These are phyloP conservation scores for Sinodicranocentrus sp. DNA, from an alignment of 2,888 invertebrate species.

Conservation along the genomic window DNA sequence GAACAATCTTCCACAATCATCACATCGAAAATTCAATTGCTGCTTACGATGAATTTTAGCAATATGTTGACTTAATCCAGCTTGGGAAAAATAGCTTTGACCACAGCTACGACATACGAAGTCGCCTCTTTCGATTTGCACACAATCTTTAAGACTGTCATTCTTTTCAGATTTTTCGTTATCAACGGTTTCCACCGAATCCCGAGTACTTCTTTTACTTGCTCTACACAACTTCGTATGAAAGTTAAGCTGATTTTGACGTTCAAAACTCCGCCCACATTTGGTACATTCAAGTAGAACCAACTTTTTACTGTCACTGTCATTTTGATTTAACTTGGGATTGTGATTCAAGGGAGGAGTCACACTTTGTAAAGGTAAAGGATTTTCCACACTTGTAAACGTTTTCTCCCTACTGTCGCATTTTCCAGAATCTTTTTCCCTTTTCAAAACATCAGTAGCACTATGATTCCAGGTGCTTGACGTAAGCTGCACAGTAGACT, in stretches of 20 bases:
- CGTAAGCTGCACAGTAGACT: neutral
- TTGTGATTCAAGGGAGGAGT: too few relatives aligned
- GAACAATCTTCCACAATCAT: conserved; percentile 33
- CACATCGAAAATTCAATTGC: conserved; percentile 4
- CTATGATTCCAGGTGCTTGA: neutral
- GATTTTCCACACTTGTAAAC: too few relatives aligned
- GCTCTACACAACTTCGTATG: conserved; percentile 28
- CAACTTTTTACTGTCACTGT: neutral
- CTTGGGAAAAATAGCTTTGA: too few relatives aligned
- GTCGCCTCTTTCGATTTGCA: too few relatives aligned
- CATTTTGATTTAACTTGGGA: too few relatives aligned
- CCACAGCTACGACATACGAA: too few relatives aligned
- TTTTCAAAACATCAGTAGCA: conserved; percentile 10
- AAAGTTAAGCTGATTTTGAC: conserved; percentile 38
- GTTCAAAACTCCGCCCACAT: conserved; percentile 35
- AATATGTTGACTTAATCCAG: neutral
- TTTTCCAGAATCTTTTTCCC: neutral
- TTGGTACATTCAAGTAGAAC: neutral
- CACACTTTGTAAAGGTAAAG: too few relatives aligned
- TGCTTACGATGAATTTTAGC: neutral
- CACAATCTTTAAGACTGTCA: too few relatives aligned
- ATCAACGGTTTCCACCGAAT: too few relatives aligned
- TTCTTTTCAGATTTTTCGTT: neutral
- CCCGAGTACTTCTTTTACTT: too few relatives aligned
- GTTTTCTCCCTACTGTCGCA: neutral